Conservation (phyloP, 2,113 vertebrate genomes). For the Uropsilus gracilis region DNA sequence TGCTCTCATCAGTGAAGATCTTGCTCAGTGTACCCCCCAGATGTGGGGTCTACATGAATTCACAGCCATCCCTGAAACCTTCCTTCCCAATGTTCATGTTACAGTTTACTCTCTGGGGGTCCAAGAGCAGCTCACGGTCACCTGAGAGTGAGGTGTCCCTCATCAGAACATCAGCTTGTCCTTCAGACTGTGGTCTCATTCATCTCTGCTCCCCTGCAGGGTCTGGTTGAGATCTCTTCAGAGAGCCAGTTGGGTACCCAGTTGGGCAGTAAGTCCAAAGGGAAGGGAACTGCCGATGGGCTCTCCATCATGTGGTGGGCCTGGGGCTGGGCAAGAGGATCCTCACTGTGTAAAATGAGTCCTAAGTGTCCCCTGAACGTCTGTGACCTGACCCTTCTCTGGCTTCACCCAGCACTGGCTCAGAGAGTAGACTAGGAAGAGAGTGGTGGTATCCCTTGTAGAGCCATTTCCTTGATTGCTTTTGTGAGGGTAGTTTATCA, state of each 20-base stretch:
- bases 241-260: too few species aligned
- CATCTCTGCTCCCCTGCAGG: background rate
- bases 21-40: background rate
- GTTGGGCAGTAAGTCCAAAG: background rate
- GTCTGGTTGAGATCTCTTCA: background rate
- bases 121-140: fast-evolving
- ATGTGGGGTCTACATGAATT: background rate
- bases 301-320: background rate
- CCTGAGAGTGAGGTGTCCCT: background rate
- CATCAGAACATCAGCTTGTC: background rate
- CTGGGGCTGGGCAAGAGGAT: too few species aligned
- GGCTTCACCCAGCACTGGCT: too few species aligned
- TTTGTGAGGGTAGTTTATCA: background rate
- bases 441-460: background rate
- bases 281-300: fast-evolving
- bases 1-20: background rate
- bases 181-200: background rate
- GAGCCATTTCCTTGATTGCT: background rate
- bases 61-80: fast-evolving
- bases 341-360: too few species aligned
- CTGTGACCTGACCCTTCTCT: too few species aligned
- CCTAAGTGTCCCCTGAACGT: too few species aligned
- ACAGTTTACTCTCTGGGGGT: too few species aligned
- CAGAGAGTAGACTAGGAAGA: too few species aligned
- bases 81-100: too few species aligned